Conservation (phyloP, 1,140 invertebrate species). For the Orchestia grillus region DNA sequence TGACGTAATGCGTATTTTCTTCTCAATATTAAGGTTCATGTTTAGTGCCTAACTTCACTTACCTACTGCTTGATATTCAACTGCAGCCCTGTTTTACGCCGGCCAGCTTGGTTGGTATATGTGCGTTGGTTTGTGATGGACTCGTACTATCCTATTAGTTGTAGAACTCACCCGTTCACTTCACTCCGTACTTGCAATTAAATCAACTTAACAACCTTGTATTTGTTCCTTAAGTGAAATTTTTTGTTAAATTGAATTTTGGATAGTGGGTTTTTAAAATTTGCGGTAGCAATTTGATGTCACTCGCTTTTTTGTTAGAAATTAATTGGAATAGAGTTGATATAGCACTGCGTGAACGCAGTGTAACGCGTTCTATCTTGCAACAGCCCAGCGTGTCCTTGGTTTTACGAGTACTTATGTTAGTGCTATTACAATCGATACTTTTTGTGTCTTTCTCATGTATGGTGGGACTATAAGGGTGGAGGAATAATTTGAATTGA, state of each 20-base stretch:
- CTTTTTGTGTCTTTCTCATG: neutral
- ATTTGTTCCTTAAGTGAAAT: neutral
- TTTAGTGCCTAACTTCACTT: neutral
- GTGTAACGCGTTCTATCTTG: constrained; percentile 26
- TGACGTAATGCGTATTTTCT: neutral
- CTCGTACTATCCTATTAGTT: neutral
- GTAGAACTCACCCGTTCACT: neutral
- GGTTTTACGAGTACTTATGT: neutral
- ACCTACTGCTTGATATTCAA: neutral
- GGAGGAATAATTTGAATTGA: neutral
- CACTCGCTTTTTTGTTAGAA: neutral
- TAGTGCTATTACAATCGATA: neutral
- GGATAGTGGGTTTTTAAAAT: neutral
- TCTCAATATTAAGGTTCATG: neutral
- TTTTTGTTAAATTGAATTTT: neutral
- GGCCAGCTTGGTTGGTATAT: neutral
- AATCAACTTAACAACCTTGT: neutral
- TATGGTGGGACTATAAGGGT: neutral
- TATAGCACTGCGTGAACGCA: neutral
- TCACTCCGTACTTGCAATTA: neutral
- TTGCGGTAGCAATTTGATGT: neutral
- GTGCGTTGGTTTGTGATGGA: neutral
- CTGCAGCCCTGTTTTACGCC: neutral
- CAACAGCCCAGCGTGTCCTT: constrained; percentile 17
- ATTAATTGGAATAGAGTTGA: neutral